Conservation (phyloP, 2,797 vertebrate genomes). For the Limnodromus scolopaceus region DNA sequence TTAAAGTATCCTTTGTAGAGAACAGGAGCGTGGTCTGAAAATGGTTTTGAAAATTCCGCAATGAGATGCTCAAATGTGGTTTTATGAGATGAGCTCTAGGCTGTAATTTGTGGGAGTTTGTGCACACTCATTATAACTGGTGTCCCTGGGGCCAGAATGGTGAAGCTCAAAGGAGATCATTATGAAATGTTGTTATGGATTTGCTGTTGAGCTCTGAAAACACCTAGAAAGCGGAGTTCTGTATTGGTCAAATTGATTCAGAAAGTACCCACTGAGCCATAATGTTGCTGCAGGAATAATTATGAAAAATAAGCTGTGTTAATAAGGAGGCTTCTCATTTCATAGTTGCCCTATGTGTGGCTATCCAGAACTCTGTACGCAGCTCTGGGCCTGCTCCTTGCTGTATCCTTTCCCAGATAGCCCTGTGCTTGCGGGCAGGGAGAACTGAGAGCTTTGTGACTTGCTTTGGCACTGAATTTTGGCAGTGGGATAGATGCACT, state of each 20-base stretch:
- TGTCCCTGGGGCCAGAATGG: neutral
- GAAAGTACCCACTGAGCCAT: neutral
- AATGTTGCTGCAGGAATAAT: neutral
- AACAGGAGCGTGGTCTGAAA: neutral
- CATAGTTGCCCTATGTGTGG: rapidly evolving
- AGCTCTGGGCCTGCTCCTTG: neutral
- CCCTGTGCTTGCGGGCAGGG: neutral
- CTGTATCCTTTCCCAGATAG: neutral
- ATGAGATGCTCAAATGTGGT: neutral
- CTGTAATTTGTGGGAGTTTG: neutral
- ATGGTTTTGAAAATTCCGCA: neutral
- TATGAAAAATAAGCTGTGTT: neutral
- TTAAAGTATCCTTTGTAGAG: neutral
- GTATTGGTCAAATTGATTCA: neutral
- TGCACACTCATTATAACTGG: neutral
- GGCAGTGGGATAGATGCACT: neutral
- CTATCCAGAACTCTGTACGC: rapidly evolving
- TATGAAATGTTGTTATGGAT: neutral
- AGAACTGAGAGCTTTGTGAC: neutral
- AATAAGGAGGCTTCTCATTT: neutral
- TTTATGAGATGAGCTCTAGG: neutral
- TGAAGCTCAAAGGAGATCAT: neutral
- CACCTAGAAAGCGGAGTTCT: neutral
- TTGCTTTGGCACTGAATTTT: neutral
- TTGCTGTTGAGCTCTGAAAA: neutral